phyloP scores from a whole-genome alignment of 2,888 invertebrate species.

The Hydriomena furcata region DNA sequence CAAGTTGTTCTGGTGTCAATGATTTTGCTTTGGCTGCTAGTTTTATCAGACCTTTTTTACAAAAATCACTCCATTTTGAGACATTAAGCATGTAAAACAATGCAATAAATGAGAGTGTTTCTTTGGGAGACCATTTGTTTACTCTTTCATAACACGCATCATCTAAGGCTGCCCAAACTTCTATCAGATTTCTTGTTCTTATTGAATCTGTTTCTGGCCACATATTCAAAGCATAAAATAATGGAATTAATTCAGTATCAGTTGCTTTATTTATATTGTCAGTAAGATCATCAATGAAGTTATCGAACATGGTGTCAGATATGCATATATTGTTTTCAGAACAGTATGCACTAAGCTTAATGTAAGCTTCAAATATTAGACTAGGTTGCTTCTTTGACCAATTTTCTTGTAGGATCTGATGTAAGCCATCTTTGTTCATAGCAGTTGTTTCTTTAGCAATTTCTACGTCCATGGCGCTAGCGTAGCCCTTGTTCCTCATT shows the following conservation, averaged over 20 bases:
- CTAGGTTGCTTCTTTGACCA: constrained; percentile 51
- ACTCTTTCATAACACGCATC: constrained; percentile 81
- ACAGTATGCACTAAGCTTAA: constrained; percentile 59
- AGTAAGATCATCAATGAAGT: constrained; percentile 68
- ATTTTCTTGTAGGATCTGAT: constrained; percentile 48
- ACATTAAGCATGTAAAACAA: constrained; percentile 85
- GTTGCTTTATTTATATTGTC: constrained; percentile 80
- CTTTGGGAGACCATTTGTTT: constrained; percentile 76
- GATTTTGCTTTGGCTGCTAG: constrained; percentile 82
- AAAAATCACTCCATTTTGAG: constrained; percentile 81
- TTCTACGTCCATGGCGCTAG: constrained; percentile 48
- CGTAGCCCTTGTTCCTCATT: constrained; percentile 65
- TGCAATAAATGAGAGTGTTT: constrained; percentile 84
- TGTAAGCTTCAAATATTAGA: constrained; percentile 59
- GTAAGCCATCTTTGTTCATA: constrained; percentile 48
- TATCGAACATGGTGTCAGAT: constrained; percentile 64
- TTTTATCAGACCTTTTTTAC: constrained; percentile 78
- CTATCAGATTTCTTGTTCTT: constrained; percentile 83
- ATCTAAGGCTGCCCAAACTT: constrained; percentile 87
- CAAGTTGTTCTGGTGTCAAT: constrained; percentile 84
- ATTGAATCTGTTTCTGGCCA: constrained; percentile 80
- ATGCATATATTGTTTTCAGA: constrained; percentile 58
- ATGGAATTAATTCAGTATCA: constrained; percentile 80
- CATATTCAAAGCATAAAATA: constrained; percentile 77
- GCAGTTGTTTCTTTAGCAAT: constrained; percentile 19